These are phyloP conservation scores for Phrynosoma platyrhinos DNA, from an alignment of 2,113 vertebrate genomes.

Conservation along the genomic window DNA sequence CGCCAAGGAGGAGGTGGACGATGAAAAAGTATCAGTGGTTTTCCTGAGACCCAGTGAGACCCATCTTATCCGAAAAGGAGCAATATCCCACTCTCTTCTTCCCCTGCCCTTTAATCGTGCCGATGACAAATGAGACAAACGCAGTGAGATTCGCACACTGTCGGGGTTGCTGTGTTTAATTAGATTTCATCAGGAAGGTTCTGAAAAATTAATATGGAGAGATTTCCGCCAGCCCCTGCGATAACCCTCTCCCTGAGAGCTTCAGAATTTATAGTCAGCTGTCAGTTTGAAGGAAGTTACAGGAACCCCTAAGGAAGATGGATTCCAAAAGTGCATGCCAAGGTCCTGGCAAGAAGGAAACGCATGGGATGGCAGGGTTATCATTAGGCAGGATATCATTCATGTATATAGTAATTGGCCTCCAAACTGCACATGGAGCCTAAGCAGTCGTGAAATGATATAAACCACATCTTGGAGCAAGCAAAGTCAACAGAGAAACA, in stretches of 20 bases:
- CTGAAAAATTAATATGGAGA: constrained; percentile 64
- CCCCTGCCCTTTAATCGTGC: constrained; percentile 49
- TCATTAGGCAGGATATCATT: background rate
- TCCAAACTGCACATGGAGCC: background rate
- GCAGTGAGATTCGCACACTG: constrained; percentile 35
- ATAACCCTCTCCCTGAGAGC: constrained; percentile 55
- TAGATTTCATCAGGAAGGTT: constrained; percentile 66
- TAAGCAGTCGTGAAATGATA: background rate
- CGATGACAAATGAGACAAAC: constrained; percentile 52
- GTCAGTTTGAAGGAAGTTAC: background rate
- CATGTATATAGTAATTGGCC: constrained; percentile 18
- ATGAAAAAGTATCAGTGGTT: constrained; percentile 24
- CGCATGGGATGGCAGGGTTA: background rate
- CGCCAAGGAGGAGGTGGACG: background rate
- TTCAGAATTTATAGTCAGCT: constrained; percentile 54
- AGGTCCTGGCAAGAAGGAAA: background rate
- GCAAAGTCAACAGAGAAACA: background rate
- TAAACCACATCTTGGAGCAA: background rate
- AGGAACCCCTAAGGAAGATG: constrained; percentile 32
- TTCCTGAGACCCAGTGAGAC: background rate
- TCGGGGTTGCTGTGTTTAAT: constrained; percentile 57
- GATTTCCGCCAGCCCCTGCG: constrained; percentile 31
- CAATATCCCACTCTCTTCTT: background rate
- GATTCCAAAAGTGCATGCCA: constrained; percentile 17
- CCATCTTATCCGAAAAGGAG: constrained; percentile 35